Conservation (phyloP, 1,140 invertebrate genomes). For the Euborellia annulipes region DNA sequence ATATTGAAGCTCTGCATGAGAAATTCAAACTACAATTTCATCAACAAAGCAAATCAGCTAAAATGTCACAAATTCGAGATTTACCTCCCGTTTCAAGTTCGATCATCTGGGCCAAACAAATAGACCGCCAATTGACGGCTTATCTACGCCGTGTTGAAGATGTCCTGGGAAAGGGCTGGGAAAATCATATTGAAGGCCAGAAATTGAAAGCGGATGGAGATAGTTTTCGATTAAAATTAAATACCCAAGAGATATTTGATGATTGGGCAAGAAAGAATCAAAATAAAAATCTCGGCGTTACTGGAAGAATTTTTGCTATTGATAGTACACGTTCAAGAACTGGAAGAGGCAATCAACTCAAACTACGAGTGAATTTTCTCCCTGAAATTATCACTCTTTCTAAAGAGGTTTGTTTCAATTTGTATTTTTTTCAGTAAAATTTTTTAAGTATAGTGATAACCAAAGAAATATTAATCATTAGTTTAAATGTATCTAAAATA, state of each 20-base stretch:
- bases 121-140: slow-evolving; percentile 93
- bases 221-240: slow-evolving; percentile 88
- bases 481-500: too few species aligned
- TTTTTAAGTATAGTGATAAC: too few species aligned
- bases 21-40: slow-evolving; percentile 80
- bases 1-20: slow-evolving; percentile 94
- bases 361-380: slow-evolving; percentile 91
- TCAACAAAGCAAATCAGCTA: slow-evolving; percentile 78
- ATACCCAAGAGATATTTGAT: slow-evolving; percentile 93
- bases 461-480: too few species aligned
- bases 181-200: slow-evolving; percentile 97
- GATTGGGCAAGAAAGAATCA: slow-evolving; percentile 94
- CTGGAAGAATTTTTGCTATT: slow-evolving; percentile 87
- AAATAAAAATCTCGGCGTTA: slow-evolving; percentile 83
- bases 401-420: slow-evolving; percentile 60
- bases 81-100: slow-evolving; percentile 91
- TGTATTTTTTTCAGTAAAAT: background rate
- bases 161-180: slow-evolving; percentile 97
- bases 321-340: slow-evolving; percentile 62
- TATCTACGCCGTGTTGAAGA: slow-evolving; percentile 94
- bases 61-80: slow-evolving; percentile 80
- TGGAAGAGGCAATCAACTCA: slow-evolving; percentile 76
- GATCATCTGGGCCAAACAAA: slow-evolving; percentile 98
- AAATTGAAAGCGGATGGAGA: slow-evolving; percentile 96
- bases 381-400: slow-evolving; percentile 96